Conservation (phyloP, 2,888 invertebrate genomes). For the Polydesmus complanatus region DNA sequence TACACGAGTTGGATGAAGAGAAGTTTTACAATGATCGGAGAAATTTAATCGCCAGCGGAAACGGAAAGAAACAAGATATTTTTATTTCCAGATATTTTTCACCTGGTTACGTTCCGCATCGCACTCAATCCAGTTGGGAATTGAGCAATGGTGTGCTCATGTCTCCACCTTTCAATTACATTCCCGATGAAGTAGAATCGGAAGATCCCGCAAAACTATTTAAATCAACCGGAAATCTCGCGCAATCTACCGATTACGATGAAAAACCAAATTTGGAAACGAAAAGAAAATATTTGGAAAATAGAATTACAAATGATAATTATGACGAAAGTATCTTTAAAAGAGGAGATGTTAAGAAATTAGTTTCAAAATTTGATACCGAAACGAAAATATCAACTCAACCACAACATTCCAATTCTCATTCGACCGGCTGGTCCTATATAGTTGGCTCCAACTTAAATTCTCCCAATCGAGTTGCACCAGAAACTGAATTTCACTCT, state of each 20-base stretch:
- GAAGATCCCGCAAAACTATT: neutral
- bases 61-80: constrained; percentile 7
- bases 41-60: constrained; percentile 6
- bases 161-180: constrained; percentile 13
- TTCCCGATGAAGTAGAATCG: neutral
- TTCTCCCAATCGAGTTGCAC: no score
- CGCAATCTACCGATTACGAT: no score
- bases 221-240: neutral
- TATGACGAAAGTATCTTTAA: constrained; percentile 7
- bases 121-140: constrained; percentile 21
- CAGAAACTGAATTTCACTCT: neutral
- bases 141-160: constrained; percentile 7
- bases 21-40: neutral
- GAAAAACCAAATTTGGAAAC: neutral
- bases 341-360: constrained; percentile 16
- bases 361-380: constrained; percentile 14
- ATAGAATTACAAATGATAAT: neutral
- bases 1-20: constrained; percentile 6
- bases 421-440: neutral
- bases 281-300: neutral
- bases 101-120: constrained; percentile 20
- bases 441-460: neutral
- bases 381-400: neutral
- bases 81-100: constrained; percentile 24
- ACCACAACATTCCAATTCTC: neutral